Conservation (phyloP, 1,140 invertebrate species). For the Caenorhabditis remanei region DNA sequence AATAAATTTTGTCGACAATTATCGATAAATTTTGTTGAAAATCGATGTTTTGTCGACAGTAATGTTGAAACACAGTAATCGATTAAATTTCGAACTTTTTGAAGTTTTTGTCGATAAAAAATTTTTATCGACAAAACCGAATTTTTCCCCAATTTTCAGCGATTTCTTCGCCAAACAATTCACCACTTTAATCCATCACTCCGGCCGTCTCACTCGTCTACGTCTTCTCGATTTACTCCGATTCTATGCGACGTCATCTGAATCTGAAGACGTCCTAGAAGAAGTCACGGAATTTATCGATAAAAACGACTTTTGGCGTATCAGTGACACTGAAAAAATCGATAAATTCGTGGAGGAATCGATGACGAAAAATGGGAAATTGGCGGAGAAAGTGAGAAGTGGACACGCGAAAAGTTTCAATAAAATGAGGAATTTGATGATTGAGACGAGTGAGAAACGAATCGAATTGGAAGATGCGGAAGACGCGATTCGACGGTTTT, state of each 20-base stretch:
- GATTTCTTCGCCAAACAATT: slow-evolving; percentile 19
- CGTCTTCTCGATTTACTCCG: slow-evolving; percentile 19
- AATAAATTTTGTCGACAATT: too few relatives aligned
- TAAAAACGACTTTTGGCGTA: not conserved
- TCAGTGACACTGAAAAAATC: not conserved
- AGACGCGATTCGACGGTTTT: not conserved
- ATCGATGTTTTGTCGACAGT: too few relatives aligned
- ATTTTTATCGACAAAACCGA: too few relatives aligned
- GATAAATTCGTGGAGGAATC: not conserved
- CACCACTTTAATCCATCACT: not conserved
- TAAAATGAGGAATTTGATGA: slow-evolving; percentile 4
- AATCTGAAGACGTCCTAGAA: not conserved
- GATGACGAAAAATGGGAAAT: slow-evolving; percentile 6
- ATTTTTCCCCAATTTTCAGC: not conserved
- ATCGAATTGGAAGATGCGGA: slow-evolving; percentile 25
- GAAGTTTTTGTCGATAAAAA: not conserved
- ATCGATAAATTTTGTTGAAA: too few relatives aligned
- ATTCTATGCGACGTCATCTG: not conserved
- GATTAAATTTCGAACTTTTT: not conserved
- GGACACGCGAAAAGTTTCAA: slow-evolving; percentile 28
- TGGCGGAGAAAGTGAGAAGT: slow-evolving; percentile 15
- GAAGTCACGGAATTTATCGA: not conserved
- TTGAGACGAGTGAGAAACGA: not conserved
- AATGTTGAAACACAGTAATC: too few relatives aligned
- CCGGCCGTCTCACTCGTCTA: not conserved